A percentile compares a stretch with the other conserved stretches of the same genome.
These are phyloP conservation scores for Vanacampus margaritifer DNA, from an alignment of 2,113 vertebrate genomes.

Conservation along the genomic window DNA sequence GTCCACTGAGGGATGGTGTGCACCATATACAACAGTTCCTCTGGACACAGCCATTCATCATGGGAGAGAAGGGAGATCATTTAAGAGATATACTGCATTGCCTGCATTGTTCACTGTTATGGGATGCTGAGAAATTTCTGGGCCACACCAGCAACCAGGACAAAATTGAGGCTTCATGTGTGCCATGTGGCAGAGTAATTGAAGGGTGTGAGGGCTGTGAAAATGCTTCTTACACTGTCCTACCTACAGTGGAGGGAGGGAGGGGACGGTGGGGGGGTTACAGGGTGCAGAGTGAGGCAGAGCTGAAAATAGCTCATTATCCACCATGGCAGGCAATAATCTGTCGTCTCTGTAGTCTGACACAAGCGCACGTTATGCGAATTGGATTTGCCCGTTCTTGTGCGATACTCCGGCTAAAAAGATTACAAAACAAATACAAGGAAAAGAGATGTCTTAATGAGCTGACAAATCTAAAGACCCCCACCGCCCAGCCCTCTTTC, in stretches of 20 bases:
- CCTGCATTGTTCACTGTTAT: constrained; percentile 41
- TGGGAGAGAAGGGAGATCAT: background rate
- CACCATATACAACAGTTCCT: background rate
- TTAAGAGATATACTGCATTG: constrained; percentile 10
- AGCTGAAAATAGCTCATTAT: constrained; percentile 63
- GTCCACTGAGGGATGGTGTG: background rate
- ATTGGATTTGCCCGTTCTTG: constrained; percentile 26
- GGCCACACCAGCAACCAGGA: constrained; percentile 10
- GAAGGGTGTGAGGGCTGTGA: constrained; percentile 14
- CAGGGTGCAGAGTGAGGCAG: constrained; percentile 31
- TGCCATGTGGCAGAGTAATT: constrained; percentile 21
- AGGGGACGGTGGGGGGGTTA: constrained; percentile 11
- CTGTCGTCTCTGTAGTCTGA: constrained; percentile 37
- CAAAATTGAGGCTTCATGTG: constrained; percentile 28
- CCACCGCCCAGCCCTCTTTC: background rate
- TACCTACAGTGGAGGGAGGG: constrained; percentile 22
- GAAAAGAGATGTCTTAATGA: constrained; percentile 70
- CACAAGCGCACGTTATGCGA: constrained; percentile 34
- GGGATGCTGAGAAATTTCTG: constrained; percentile 16
- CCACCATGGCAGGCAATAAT: constrained; percentile 30
- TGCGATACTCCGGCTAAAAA: background rate
- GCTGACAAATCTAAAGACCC: constrained; percentile 61
- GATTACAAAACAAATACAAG: constrained; percentile 70
- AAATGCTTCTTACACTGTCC: constrained; percentile 20
- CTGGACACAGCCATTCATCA: constrained; percentile 16